Evolutionary conservation across 1,140 invertebrate genomes (phyloP).

Genomic region (Tribolium castaneum): DNA sequence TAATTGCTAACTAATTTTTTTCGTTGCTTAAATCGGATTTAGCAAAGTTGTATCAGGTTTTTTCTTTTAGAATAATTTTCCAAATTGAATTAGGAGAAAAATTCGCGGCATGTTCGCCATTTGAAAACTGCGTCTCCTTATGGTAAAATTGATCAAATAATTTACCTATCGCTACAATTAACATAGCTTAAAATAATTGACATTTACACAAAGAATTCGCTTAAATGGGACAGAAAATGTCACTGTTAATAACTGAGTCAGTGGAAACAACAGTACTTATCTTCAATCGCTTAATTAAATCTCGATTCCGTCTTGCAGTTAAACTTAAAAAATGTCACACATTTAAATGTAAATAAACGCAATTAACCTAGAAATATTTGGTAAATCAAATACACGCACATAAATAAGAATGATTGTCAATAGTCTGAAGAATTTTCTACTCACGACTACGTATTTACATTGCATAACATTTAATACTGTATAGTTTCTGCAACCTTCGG

Average conservation of each 20-base stretch:
- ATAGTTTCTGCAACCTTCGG: slow-evolving; percentile 20
- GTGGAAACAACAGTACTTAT: no score
- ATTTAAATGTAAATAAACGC: background rate
- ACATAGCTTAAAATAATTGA: slow-evolving; percentile 5
- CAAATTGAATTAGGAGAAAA: background rate
- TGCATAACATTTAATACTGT: slow-evolving; percentile 35
- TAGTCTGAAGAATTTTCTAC: background rate
- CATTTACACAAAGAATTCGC: slow-evolving; percentile 10
- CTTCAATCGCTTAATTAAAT: no score
- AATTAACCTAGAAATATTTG: slow-evolving; percentile 4
- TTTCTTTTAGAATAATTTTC: no score
- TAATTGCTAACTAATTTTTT: no score
- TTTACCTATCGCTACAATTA: background rate
- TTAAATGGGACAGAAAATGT: slow-evolving; percentile 22
- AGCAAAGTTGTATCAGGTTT: no score
- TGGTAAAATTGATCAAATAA: background rate
- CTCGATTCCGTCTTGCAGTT: background rate
- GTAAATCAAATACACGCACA: background rate
- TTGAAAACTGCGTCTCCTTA: background rate
- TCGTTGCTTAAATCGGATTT: no score
- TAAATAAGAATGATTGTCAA: background rate
- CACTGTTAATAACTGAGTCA: background rate
- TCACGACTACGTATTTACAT: slow-evolving; percentile 5
- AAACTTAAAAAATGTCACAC: background rate
- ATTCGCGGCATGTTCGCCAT: background rate